Base-by-base conservation (phyloP, 2,797 vertebrate genomes). In the Pseudomugil tenellus region DNA sequence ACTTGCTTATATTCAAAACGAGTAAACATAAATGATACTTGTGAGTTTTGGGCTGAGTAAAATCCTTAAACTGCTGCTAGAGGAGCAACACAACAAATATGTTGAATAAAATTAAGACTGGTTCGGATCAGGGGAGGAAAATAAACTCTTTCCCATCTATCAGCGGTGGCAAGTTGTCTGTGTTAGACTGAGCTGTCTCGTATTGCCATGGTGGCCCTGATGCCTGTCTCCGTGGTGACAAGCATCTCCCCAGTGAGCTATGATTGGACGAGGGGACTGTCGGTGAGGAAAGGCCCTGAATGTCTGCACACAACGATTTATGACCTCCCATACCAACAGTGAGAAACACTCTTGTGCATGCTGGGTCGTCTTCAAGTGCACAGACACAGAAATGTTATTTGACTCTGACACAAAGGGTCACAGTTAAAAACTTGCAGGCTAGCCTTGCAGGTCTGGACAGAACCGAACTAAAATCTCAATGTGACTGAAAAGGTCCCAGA, bases 131-230 rank as follows among this genome's bases (percentile, higher is more conserved):
- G 7, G 54, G 63, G 69, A 35, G 43, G 43, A 14, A 37, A 67
- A 84, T 72, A 83, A 82, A 89, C 86, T 58, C 41, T 53, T 55
- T 57, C 39, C 25, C 70, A 84, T 89, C 70, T 63, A 68, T 90
- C 83, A 87, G 72, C 35, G 56, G 25, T 87, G 88, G 81, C 90
- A 92, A 86, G 29, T 82, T 90, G 89, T 90, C 88, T 86, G 85
- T 87, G 90, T 63, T 74, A 67, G 78, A 79, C 79, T 71, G 62
- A 80, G 82, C 70, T 76, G 54, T 82, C 81, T 80, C 79, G 74
- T 72, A 86, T 76, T 80, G 72, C 85, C 73, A 84, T 4, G 56
- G 88, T 86, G 85, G 85, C 76, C 75, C 67, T 52, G 70, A 77
- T 74, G 85, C 80, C 71, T 61, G 85, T 90, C 85, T 70, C 84